A percentile compares a stretch with the other conserved stretches of the same genome.
phyloP scores from a whole-genome alignment of 2,888 invertebrate genomes.

The Lobophora halterata region DNA sequence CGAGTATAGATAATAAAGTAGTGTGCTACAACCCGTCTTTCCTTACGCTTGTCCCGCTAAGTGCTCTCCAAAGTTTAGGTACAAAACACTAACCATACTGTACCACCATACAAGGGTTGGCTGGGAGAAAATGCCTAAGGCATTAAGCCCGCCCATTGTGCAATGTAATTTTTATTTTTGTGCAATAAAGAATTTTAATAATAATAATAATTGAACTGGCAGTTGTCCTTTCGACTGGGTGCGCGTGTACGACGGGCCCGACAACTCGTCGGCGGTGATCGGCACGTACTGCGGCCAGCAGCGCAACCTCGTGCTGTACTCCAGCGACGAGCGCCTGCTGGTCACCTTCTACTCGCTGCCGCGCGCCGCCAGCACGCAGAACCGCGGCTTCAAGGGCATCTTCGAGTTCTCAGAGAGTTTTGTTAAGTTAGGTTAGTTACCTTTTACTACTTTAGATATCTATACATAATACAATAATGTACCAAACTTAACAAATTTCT shows the following conservation, averaged over 20 bases:
- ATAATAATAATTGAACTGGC: slow-evolving; percentile 20
- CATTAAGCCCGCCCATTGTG: too few relatives aligned
- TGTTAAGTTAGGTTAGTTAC: slow-evolving; percentile 94
- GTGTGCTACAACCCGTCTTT: too few relatives aligned
- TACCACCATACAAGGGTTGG: too few relatives aligned
- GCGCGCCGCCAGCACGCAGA: slow-evolving; percentile 96
- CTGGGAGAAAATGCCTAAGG: too few relatives aligned
- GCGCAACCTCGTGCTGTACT: slow-evolving; percentile 96
- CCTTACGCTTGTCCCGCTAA: too few relatives aligned
- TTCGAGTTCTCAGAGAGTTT: slow-evolving; percentile 99
- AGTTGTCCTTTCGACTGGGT: slow-evolving; percentile 99
- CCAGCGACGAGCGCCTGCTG: slow-evolving; percentile 93
- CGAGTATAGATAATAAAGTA: too few relatives aligned
- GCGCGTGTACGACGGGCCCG: slow-evolving; percentile 96
- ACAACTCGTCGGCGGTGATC: slow-evolving; percentile 93
- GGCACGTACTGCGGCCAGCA: slow-evolving; percentile 99
- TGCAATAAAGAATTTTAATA: not conserved
- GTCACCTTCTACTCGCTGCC: slow-evolving; percentile 95
- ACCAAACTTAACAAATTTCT: too few relatives aligned
- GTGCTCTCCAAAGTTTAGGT: too few relatives aligned
- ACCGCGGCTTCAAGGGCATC: slow-evolving; percentile 98
- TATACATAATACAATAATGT: too few relatives aligned
- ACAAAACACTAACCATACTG: too few relatives aligned
- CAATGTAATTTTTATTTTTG: too few relatives aligned
- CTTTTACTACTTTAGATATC: too few relatives aligned